Conservation (phyloP, 2,797 vertebrate species). For the Parotocinclus haroldoi region DNA sequence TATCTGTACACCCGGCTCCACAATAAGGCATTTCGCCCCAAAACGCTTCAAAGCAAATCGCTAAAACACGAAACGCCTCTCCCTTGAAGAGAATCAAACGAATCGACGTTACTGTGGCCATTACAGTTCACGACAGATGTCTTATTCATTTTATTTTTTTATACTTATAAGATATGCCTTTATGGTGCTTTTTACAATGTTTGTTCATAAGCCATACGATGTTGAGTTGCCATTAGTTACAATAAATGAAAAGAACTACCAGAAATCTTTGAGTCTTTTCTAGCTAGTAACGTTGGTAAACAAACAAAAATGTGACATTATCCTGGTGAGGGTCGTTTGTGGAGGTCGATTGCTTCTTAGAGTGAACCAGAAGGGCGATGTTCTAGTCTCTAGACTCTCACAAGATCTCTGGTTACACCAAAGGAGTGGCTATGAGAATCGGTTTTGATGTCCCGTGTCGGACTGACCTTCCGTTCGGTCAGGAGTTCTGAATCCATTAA, state of each 20-base stretch:
- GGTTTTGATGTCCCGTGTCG: too few relatives aligned
- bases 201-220: slow-evolving; percentile 82
- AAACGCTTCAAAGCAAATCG: too few relatives aligned
- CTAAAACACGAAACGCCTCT: slow-evolving; percentile 5
- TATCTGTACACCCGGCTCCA: background rate
- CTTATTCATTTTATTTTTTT: slow-evolving; percentile 71
- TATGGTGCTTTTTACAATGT: slow-evolving; percentile 81
- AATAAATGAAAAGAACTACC: slow-evolving; percentile 69
- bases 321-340: too few relatives aligned
- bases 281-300: background rate
- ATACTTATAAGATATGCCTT: slow-evolving; percentile 76
- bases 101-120: slow-evolving; percentile 60
- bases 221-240: slow-evolving; percentile 79
- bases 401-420: too few relatives aligned
- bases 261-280: slow-evolving; percentile 29
- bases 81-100: slow-evolving; percentile 37
- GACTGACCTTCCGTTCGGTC: too few relatives aligned
- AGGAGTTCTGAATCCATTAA: too few relatives aligned
- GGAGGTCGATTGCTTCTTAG: too few relatives aligned
- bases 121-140: slow-evolving; percentile 70
- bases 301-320: too few relatives aligned
- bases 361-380: too few relatives aligned
- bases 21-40: background rate
- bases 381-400: too few relatives aligned
- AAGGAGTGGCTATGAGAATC: too few relatives aligned